Evolutionary conservation across 2,797 vertebrate genomes (phyloP), one percentile per base, ranked within the genome.

Genomic region (Triplophysa yarkandensis): DNA sequence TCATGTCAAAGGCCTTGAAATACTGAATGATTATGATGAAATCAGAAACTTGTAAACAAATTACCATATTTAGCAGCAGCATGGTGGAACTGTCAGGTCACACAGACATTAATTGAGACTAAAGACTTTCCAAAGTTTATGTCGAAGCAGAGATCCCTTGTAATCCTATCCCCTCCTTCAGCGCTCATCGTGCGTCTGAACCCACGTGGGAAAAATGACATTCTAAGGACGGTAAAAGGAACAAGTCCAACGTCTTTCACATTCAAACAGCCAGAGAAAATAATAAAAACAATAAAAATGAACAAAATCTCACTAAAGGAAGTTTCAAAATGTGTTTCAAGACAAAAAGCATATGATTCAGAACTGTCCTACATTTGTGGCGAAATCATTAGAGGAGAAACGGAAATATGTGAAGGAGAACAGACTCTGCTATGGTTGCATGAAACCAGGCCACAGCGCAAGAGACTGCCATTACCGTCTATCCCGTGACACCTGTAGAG

Each of bases 21-120:
- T 77, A 17, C 9, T 77, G 39, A 74, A 77, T 13, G 66, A 80
- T 3, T 77, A 27, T 27, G 58, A 77, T 21, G 72, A 71, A 57
- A 80, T 70, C 75, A 70, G 9, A 74, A 77, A 23, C 30, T 77
- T 4, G 58, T 74, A 17, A 36, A 39, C 2, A 80, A 69, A 69
- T 54, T 77, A 1, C 70, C 64, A 8, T 34, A 77, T 11, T 74
- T 66, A 76, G 32, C 36, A 46, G 65, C 72, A 10, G 50, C 60
- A 34, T 2, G 36, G 0, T 75, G 67, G 75, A 77, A 71, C 23
- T 19, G 21, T 6, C 62, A 61, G 6, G 76, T 78, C 3, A 81
- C 76, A 1, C 21, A 30, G 48, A 16, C 8, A n/a, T 7, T 76
- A 0, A 64, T 1, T 4, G 21, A 78, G 5, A 41, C 19, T 1